phyloP scores from a whole-genome alignment of 2,113 vertebrate genomes.

The Xiphophorus maculatus region DNA sequence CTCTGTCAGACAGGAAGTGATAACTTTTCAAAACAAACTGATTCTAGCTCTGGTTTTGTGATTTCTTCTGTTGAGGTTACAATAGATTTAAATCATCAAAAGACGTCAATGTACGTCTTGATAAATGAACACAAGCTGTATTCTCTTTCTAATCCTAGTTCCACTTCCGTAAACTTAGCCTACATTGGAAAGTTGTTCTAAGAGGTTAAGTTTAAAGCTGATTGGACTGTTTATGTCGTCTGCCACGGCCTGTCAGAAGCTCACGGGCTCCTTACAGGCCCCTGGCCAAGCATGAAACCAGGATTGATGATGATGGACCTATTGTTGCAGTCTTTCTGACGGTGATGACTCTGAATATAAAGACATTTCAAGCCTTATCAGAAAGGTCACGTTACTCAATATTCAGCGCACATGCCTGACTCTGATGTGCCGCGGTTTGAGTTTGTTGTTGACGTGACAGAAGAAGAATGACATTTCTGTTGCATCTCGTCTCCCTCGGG shows the following conservation, averaged over 20 bases:
- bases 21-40: too few relatives aligned
- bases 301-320: slow-evolving; percentile 72
- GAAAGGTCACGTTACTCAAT: slow-evolving; percentile 68
- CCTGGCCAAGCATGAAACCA: slow-evolving; percentile 20
- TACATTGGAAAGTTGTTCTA: neutral
- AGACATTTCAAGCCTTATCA: slow-evolving; percentile 52
- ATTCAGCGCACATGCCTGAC: slow-evolving; percentile 50
- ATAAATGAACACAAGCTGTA: neutral
- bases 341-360: slow-evolving; percentile 54
- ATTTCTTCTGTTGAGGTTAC: too few relatives aligned
- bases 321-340: slow-evolving; percentile 51
- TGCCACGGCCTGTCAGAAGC: slow-evolving; percentile 10
- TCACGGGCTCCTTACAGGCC: neutral
- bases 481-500: slow-evolving; percentile 25
- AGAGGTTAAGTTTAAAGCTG: neutral
- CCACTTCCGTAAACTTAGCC: neutral
- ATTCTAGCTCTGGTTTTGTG: too few relatives aligned
- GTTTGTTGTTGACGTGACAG: slow-evolving; percentile 25
- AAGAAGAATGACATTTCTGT: slow-evolving; percentile 62
- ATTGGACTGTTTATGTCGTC: neutral
- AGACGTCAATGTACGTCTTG: too few relatives aligned
- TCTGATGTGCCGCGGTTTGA: slow-evolving; percentile 27
- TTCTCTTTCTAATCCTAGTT: neutral
- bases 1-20: too few relatives aligned
- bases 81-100: too few relatives aligned